These are phyloP conservation scores for Tineola bisselliella DNA, from an alignment of 2,888 invertebrate genomes.

Conservation along the genomic window DNA sequence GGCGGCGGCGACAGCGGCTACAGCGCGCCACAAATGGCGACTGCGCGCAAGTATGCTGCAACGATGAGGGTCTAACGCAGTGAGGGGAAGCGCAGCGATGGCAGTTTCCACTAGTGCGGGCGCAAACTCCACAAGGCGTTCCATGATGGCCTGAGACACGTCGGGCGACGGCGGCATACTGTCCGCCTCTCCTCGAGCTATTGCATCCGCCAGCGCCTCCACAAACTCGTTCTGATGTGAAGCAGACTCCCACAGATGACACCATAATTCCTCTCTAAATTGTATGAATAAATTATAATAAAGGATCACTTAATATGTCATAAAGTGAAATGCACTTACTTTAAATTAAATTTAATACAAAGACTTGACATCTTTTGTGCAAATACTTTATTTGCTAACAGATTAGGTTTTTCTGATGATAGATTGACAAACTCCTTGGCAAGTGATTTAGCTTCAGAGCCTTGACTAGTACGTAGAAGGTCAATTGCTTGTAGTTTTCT, in stretches of 20 bases:
- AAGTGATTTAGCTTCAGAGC: conserved; percentile 32
- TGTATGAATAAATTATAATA: no score
- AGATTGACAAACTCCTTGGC: conserved; percentile 35
- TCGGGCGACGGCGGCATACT: conserved; percentile 67
- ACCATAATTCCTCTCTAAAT: conserved; percentile 51
- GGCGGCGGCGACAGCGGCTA: conserved; percentile 52
- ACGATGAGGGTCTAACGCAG: conserved; percentile 54
- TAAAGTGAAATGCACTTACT: conserved; percentile 26
- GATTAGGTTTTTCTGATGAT: conserved; percentile 41
- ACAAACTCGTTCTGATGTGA: conserved; percentile 67
- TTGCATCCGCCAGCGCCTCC: conserved; percentile 72
- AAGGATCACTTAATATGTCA: not conserved
- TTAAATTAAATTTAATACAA: conserved; percentile 44
- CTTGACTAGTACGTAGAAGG: conserved; percentile 38
- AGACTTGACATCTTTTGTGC: conserved; percentile 46
- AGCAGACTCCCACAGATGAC: conserved; percentile 50
- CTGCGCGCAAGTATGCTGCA: conserved; percentile 48
- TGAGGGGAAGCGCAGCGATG: conserved; percentile 57
- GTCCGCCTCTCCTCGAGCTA: conserved; percentile 69
- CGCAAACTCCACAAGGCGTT: conserved; percentile 72
- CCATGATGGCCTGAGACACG: conserved; percentile 71
- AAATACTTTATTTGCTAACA: conserved; percentile 40
- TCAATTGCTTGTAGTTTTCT: conserved; percentile 58
- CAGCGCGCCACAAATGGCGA: conserved; percentile 47
- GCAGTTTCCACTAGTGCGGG: conserved; percentile 76